phyloP scores from a whole-genome alignment of 1,140 invertebrate species.

The Drosophila elegans region DNA sequence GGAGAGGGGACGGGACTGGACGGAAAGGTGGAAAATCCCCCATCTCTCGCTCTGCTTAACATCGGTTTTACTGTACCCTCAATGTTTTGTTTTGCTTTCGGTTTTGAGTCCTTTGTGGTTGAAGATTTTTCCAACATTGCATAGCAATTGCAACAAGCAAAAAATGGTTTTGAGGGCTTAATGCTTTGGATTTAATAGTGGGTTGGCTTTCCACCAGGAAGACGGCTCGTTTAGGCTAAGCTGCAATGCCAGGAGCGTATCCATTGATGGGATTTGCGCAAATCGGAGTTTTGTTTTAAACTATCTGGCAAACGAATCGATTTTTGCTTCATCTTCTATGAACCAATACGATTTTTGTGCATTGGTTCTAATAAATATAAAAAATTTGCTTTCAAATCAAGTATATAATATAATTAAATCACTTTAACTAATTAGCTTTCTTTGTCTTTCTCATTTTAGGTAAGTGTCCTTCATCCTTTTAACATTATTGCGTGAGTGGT shows the following conservation, averaged over 20 bases:
- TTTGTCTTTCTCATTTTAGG: constrained; percentile 55
- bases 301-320: constrained; percentile 8
- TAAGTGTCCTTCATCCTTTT: constrained; percentile 49
- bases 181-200: constrained; percentile 27
- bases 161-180: constrained; percentile 33
- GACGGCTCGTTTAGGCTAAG: constrained; percentile 33
- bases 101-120: constrained; percentile 72
- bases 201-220: constrained; percentile 7
- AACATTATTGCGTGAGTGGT: constrained; percentile 54
- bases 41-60: constrained; percentile 11
- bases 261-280: constrained; percentile 37
- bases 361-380: neutral
- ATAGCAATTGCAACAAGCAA: constrained; percentile 45
- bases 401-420: neutral
- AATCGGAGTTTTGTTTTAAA: constrained; percentile 8
- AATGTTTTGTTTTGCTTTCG: constrained; percentile 71
- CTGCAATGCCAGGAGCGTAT: constrained; percentile 12
- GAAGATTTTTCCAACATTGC: constrained; percentile 48
- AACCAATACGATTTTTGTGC: neutral
- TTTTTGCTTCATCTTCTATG: constrained; percentile 3
- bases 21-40: constrained; percentile 21
- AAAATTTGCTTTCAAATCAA: neutral
- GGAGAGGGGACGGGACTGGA: neutral
- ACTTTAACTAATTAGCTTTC: constrained; percentile 9
- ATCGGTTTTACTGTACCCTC: constrained; percentile 15